phyloP scores from a whole-genome alignment of 2,797 vertebrate genomes.

The Sus cebifrons region DNA sequence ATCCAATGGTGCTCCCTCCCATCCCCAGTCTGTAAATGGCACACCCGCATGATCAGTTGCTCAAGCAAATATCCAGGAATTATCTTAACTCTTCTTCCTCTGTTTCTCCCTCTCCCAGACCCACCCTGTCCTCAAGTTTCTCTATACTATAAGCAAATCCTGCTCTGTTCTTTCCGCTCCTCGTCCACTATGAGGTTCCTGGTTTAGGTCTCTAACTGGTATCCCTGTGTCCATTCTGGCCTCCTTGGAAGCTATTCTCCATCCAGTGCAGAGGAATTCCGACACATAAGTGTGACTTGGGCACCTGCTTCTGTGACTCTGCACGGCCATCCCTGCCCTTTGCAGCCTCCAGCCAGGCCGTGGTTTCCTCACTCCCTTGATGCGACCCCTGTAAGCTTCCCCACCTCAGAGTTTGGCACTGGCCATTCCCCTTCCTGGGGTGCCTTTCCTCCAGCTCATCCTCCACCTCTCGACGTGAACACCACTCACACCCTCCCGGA shows the following conservation, averaged over 20 bases:
- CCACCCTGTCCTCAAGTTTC: background rate
- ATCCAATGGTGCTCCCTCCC: too few relatives aligned
- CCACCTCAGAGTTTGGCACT: background rate
- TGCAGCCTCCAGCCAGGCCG: background rate
- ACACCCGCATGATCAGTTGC: background rate
- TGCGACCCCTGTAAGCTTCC: background rate
- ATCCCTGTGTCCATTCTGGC: background rate
- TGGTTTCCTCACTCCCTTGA: background rate
- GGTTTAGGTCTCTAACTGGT: background rate
- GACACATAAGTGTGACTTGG: background rate
- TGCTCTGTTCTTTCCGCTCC: background rate
- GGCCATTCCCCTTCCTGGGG: background rate
- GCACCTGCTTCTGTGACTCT: background rate
- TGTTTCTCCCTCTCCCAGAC: background rate
- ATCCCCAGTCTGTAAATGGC: background rate
- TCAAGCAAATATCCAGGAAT: background rate
- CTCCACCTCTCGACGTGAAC: background rate
- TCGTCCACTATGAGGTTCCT: rapidly evolving
- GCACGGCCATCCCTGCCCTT: background rate
- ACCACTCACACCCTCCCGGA: background rate
- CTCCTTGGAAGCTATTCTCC: background rate
- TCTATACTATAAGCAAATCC: background rate
- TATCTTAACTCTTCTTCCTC: background rate
- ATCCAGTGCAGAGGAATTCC: too few relatives aligned
- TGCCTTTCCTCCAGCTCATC: background rate